phyloP scores from a whole-genome alignment of 2,888 invertebrate species.

The Crematogaster levior region DNA sequence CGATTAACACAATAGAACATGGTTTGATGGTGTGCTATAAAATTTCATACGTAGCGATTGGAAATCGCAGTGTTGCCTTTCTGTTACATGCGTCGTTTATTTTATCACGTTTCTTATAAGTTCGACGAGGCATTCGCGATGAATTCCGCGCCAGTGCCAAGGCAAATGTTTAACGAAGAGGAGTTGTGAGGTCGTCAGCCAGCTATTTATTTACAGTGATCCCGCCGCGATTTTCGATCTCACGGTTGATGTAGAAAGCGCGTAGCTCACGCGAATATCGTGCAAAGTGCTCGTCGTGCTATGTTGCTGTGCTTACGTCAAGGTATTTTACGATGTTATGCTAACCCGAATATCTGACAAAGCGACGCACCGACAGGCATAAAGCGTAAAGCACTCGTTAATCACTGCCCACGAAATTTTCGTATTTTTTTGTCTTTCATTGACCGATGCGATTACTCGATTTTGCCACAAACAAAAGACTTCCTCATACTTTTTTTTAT shows the following conservation, averaged over 20 bases:
- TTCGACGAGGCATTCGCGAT: slow-evolving; percentile 42
- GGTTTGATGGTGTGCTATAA: background rate
- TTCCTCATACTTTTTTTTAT: background rate
- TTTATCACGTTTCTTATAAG: slow-evolving; percentile 33
- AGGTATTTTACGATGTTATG: slow-evolving; percentile 81
- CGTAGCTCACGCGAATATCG: slow-evolving; percentile 47
- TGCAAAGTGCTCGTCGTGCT: slow-evolving; percentile 38
- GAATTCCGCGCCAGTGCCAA: slow-evolving; percentile 53
- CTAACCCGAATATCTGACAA: slow-evolving; percentile 77
- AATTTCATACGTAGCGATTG: background rate
- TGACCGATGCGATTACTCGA: slow-evolving; percentile 22
- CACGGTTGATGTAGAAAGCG: slow-evolving; percentile 70
- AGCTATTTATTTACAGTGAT: slow-evolving; percentile 63
- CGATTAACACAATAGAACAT: background rate
- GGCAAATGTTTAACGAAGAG: slow-evolving; percentile 61
- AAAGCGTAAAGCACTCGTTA: slow-evolving; percentile 64
- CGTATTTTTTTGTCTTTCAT: slow-evolving; percentile 16
- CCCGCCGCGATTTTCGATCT: slow-evolving; percentile 65
- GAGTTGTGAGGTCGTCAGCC: slow-evolving; percentile 51
- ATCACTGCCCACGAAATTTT: slow-evolving; percentile 65
- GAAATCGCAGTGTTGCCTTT: background rate
- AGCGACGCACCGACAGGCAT: slow-evolving; percentile 59
- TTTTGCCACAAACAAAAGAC: slow-evolving; percentile 26
- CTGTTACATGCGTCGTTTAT: slow-evolving; percentile 36
- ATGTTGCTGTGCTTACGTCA: slow-evolving; percentile 74